Evolutionary conservation across 2,888 invertebrate genomes (phyloP), one percentile per base, ranked within the genome.

Genomic region (Morpho deidamia): DNA sequence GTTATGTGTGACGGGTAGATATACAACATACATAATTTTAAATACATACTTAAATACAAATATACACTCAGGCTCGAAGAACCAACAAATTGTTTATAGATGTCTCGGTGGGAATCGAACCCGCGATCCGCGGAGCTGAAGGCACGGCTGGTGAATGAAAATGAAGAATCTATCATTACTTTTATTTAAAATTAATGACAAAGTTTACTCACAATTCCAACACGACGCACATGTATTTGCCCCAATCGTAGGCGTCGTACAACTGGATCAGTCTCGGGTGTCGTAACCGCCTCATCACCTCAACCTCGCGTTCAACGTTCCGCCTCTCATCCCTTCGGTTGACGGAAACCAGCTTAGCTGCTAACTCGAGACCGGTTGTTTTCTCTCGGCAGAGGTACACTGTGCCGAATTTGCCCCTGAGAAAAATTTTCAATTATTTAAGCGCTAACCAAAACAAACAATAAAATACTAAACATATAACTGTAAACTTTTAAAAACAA

Each of bases 191-290:
- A 14, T 14, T 14, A 14, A 14, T 14, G 4, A 14, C 2, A 23
- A 23, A 23, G 0, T 23, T 41, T 75, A 94, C 97, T 95, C 91
- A 99, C 99, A 99, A 91, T 92, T 99, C 99, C 62, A 99, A 92
- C 64, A 99, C 95, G 69, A 99, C 96, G 86, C 98, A 97, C 94
- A 99, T 98, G 75, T 96, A 95, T 85, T 96, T 96, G 67, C 95
- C 94, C 86, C 94, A 95, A 83, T 98, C 98, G 82, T 97, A 99
- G 9, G 99, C 98, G 74, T 99, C 99, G 82, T 98, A 99, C 43
- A 99, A 92, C 82, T 99, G 99, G 70, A 99, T 96, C 47, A 99
- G 94, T 61, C 98, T 90, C 34, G 98, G 98, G 90, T 99, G 99
- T 71, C 98, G 95, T 53, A 99, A 92, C 63, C 94, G 91, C 74